Conservation (phyloP, 2,113 vertebrate genomes). For the Genyomyrus donnyi region DNA sequence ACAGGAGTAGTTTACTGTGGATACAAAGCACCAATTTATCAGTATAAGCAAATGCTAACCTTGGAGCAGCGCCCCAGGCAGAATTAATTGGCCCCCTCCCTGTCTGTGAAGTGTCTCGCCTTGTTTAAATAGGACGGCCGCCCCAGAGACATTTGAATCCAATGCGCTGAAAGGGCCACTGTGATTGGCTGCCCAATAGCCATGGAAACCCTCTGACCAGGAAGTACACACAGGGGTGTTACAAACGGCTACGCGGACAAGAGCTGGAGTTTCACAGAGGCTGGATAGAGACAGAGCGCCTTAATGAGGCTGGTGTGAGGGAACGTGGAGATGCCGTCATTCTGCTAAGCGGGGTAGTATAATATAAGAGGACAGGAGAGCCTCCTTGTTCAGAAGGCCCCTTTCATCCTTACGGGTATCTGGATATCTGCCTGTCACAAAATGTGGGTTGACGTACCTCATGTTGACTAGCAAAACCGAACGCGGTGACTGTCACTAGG, state of each 20-base stretch:
- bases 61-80: constrained; percentile 61
- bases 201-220: constrained; percentile 57
- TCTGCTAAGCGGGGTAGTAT: not conserved
- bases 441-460: not conserved
- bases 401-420: not conserved
- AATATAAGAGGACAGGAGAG: not conserved
- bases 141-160: constrained; percentile 52
- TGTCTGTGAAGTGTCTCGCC: constrained; percentile 67
- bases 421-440: not conserved
- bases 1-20: constrained; percentile 53
- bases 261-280: not conserved
- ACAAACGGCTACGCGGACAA: not conserved
- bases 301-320: not conserved
- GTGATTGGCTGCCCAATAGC: constrained; percentile 57
- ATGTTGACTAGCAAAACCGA: not conserved
- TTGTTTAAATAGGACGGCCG: constrained; percentile 64
- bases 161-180: constrained; percentile 31
- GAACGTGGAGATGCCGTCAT: not conserved
- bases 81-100: constrained; percentile 67
- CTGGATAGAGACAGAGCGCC: not conserved
- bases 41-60: constrained; percentile 69
- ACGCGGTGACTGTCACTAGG: not conserved
- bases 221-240: constrained; percentile 40
- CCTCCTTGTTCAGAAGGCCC: not conserved
- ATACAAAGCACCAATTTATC: constrained; percentile 68